A percentile compares a stretch with the other conserved stretches of the same genome.
Evolutionary conservation across 2,797 vertebrate species (phyloP).

Genomic region (Mormyrops attenuatus): DNA sequence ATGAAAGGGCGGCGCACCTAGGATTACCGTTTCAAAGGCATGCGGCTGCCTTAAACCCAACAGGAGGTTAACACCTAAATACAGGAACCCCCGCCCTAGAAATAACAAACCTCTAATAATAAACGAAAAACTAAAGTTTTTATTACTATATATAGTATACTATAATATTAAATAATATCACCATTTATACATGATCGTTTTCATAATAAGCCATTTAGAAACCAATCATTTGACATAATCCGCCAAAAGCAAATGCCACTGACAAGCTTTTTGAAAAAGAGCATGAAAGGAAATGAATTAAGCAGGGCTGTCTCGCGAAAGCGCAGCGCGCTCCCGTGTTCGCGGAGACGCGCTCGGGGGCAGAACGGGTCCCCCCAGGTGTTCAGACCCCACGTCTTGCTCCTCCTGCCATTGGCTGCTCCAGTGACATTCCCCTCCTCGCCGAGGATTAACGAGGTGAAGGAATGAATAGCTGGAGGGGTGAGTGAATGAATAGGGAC

Average conservation of each 20-base stretch:
- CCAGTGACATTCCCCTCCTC: background rate
- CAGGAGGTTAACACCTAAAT: background rate
- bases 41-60: background rate
- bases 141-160: background rate
- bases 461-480: constrained; percentile 55
- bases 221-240: background rate
- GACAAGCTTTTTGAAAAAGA: background rate
- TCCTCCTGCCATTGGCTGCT: background rate
- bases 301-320: background rate
- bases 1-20: background rate
- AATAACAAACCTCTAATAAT: background rate
- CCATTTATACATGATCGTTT: background rate
- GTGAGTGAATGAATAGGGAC: constrained; percentile 34
- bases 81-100: background rate
- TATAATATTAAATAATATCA: background rate
- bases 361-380: background rate
- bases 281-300: background rate
- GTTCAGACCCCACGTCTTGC: background rate
- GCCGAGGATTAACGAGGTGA: constrained; percentile 19
- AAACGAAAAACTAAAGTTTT: background rate
- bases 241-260: background rate
- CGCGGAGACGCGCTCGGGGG: background rate
- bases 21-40: background rate
- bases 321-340: background rate
- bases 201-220: background rate